Percentiles rank a stretch among this genome's conserved stretches.
These are phyloP conservation scores for Thera obeliscata DNA, from an alignment of 2,888 invertebrate genomes.

Conservation along the genomic window DNA sequence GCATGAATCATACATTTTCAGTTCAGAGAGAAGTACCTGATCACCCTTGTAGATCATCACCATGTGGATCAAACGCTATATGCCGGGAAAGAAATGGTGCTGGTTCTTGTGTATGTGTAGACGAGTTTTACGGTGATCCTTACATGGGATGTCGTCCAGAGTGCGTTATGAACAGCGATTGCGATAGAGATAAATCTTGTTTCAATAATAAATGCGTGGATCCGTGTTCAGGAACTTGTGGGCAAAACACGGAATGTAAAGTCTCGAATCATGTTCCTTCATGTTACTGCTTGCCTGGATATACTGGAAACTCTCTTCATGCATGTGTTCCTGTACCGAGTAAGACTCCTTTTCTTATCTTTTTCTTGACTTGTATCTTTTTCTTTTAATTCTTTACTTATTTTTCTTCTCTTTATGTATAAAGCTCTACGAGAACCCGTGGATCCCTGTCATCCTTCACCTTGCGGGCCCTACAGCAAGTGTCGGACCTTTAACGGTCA, in stretches of 20 bases:
- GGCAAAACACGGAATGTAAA: slow-evolving; percentile 90
- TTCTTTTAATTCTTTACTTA: slow-evolving; percentile 54
- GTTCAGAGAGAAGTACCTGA: slow-evolving; percentile 84
- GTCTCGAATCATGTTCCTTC: slow-evolving; percentile 91
- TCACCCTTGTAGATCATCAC: slow-evolving; percentile 91
- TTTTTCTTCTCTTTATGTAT: slow-evolving; percentile 57
- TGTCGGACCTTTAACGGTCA: slow-evolving; percentile 89
- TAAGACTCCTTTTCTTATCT: slow-evolving; percentile 81
- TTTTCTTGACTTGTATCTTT: slow-evolving; percentile 56
- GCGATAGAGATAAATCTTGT: slow-evolving; percentile 88
- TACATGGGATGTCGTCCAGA: slow-evolving; percentile 92
- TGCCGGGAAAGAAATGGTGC: slow-evolving; percentile 90
- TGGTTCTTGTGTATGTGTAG: slow-evolving; percentile 90
- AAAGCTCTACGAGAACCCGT: slow-evolving; percentile 76
- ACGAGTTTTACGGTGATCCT: slow-evolving; percentile 91
- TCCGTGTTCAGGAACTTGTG: slow-evolving; percentile 91
- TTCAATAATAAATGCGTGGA: slow-evolving; percentile 91
- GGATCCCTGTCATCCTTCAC: slow-evolving; percentile 90
- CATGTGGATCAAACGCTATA: slow-evolving; percentile 91
- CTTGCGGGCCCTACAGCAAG: slow-evolving; percentile 91
- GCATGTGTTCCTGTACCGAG: slow-evolving; percentile 86
- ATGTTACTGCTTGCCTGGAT: slow-evolving; percentile 89
- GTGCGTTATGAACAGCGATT: slow-evolving; percentile 91
- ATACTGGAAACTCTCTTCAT: slow-evolving; percentile 88
- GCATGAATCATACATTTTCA: slow-evolving; percentile 64